A percentile compares a stretch with the other conserved stretches of the same genome.
phyloP scores from a whole-genome alignment of 2,797 vertebrate species.

The Chromis chromis region DNA sequence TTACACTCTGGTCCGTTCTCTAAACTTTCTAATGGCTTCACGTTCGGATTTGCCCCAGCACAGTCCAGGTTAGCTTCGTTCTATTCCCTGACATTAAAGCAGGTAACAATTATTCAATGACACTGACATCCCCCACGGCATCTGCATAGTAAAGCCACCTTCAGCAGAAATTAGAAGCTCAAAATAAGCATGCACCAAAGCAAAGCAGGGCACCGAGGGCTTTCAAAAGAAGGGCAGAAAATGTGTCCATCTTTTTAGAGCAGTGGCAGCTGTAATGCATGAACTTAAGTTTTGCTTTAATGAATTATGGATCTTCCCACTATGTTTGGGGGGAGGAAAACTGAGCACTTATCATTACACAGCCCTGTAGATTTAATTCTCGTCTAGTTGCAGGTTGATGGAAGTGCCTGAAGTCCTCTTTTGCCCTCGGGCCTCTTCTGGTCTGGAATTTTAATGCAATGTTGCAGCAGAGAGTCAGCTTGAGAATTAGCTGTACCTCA shows the following conservation, averaged over 20 bases:
- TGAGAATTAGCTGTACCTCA: slow-evolving; percentile 34
- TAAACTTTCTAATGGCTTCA: slow-evolving; percentile 57
- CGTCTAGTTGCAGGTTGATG: slow-evolving; percentile 56
- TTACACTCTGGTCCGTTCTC: slow-evolving; percentile 45
- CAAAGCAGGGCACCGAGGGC: slow-evolving; percentile 1
- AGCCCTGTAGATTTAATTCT: slow-evolving; percentile 49
- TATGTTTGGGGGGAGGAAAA: slow-evolving; percentile 47
- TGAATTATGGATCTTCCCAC: slow-evolving; percentile 68
- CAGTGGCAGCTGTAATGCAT: slow-evolving; percentile 52
- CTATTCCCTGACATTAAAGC: slow-evolving; percentile 30
- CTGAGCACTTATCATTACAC: slow-evolving; percentile 59
- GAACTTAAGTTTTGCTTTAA: slow-evolving; percentile 54
- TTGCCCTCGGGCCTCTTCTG: slow-evolving; percentile 52
- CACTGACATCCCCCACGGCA: not conserved
- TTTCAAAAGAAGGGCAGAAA: slow-evolving; percentile 32
- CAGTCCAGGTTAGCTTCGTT: slow-evolving; percentile 23
- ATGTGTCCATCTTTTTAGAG: slow-evolving; percentile 49
- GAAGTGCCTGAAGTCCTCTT: slow-evolving; percentile 60
- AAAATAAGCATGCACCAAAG: not conserved
- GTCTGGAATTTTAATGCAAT: slow-evolving; percentile 57
- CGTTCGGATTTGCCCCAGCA: slow-evolving; percentile 39
- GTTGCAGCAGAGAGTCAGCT: slow-evolving; percentile 41
- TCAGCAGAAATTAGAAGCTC: slow-evolving; percentile 23
- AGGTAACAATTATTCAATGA: slow-evolving; percentile 5
- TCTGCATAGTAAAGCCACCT: slow-evolving; percentile 11